Conservation (phyloP, 2,888 invertebrate genomes). For the Lasioglossum marginatum region DNA sequence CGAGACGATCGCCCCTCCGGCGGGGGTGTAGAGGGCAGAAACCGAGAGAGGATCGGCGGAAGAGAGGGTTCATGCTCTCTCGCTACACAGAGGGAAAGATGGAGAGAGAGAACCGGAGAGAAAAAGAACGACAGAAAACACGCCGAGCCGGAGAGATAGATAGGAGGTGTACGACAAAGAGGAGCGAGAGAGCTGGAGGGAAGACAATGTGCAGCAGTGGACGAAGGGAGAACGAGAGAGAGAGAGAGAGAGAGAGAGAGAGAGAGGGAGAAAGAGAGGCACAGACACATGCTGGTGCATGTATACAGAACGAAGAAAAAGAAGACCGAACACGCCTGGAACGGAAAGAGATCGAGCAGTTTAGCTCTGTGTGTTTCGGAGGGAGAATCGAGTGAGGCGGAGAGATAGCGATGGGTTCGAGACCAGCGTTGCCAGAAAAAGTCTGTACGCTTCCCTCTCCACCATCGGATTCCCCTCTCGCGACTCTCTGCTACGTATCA, state of each 20-base stretch:
- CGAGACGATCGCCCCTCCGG: conserved; percentile 42
- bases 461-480: not conserved
- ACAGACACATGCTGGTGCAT: conserved; percentile 13
- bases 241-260: not conserved
- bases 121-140: conserved; percentile 38
- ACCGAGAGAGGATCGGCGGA: conserved; percentile 13
- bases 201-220: conserved; percentile 21
- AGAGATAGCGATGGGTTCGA: conserved; percentile 49
- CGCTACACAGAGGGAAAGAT: not conserved
- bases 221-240: conserved; percentile 17
- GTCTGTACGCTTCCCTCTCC: not conserved
- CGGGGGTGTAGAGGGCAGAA: conserved; percentile 45
- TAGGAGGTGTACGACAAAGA: conserved; percentile 30
- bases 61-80: conserved; percentile 18
- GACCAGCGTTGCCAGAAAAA: not conserved
- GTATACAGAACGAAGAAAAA: conserved; percentile 17
- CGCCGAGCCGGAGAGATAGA: conserved; percentile 22
- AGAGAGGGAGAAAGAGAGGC: not conserved
- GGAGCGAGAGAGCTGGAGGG: conserved; percentile 20
- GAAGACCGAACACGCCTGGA: conserved; percentile 15
- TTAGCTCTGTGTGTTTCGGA: conserved; percentile 21
- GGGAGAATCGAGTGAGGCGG: conserved; percentile 43
- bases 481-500: not conserved
- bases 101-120: conserved; percentile 17
- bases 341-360: conserved; percentile 44